These are phyloP conservation scores for rabbit (Oryctolagus cuniculus) DNA, from an alignment of 2,113 vertebrate species.

Conservation along the genomic window DNA sequence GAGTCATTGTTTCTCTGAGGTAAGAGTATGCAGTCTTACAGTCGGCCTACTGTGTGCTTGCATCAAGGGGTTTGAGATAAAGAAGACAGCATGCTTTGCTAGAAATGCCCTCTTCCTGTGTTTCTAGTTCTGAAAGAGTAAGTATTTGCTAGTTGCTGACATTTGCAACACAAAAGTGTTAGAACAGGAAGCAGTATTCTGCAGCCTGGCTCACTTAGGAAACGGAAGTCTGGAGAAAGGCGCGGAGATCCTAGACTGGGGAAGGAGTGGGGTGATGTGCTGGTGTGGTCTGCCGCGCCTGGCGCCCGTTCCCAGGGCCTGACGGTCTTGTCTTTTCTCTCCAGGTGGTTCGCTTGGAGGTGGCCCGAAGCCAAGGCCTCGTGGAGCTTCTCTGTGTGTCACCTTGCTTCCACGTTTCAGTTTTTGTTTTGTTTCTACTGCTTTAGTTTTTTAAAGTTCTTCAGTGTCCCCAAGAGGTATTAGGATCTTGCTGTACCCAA, in stretches of 20 bases:
- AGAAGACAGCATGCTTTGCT: slow-evolving; percentile 72
- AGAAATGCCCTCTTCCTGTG: slow-evolving; percentile 59
- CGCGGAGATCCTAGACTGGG: neutral
- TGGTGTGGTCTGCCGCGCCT: neutral
- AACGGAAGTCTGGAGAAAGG: neutral
- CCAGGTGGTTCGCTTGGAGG: slow-evolving; percentile 86
- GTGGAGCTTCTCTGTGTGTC: slow-evolving; percentile 86
- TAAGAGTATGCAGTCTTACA: slow-evolving; percentile 80
- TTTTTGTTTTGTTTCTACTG: slow-evolving; percentile 85
- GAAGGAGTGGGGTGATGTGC: neutral
- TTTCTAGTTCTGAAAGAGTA: slow-evolving; percentile 61
- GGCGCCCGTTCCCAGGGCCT: slow-evolving; percentile 46
- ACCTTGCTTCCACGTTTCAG: slow-evolving; percentile 86
- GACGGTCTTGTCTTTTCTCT: slow-evolving; percentile 87
- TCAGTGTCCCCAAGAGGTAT: slow-evolving; percentile 84
- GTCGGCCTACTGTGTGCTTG: slow-evolving; percentile 48
- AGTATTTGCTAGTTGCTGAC: slow-evolving; percentile 61
- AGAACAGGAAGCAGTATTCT: slow-evolving; percentile 56
- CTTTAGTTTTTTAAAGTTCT: slow-evolving; percentile 87
- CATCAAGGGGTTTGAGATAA: slow-evolving; percentile 54
- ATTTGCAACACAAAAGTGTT: slow-evolving; percentile 6
- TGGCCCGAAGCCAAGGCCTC: slow-evolving; percentile 84
- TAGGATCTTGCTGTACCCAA: slow-evolving; percentile 84
- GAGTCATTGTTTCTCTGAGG: slow-evolving; percentile 88
- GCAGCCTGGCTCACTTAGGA: neutral